These are phyloP conservation scores for Coregonus ussuriensis DNA, from an alignment of 2,797 vertebrate genomes.

Conservation along the genomic window DNA sequence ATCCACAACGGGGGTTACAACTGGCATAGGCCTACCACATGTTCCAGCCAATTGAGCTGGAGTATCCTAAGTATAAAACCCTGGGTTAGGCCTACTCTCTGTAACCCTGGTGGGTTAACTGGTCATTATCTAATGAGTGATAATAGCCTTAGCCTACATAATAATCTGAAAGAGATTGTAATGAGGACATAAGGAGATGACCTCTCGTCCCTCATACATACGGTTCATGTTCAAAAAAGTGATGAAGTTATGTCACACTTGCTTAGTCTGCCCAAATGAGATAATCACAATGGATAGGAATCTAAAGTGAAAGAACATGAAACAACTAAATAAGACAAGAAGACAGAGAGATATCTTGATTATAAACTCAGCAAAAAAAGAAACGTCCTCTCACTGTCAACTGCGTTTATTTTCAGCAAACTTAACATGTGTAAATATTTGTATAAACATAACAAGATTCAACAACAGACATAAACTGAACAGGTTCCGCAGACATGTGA, in stretches of 20 bases:
- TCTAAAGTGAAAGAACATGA: not conserved
- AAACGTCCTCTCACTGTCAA: too few species aligned
- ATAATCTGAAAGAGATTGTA: not conserved
- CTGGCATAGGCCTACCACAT: not conserved
- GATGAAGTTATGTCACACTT: not conserved
- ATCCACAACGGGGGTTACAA: not conserved
- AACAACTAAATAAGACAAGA: not conserved
- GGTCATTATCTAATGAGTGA: not conserved
- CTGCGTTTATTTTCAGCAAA: too few species aligned
- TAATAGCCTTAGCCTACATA: not conserved
- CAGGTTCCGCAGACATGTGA: too few species aligned
- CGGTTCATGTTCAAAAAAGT: not conserved
- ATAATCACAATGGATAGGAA: not conserved
- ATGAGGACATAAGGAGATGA: not conserved
- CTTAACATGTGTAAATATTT: too few species aligned
- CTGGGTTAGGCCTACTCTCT: not conserved
- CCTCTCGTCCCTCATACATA: not conserved
- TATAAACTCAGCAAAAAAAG: not conserved
- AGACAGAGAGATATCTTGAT: not conserved
- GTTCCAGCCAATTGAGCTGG: not conserved
- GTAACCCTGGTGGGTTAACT: not conserved
- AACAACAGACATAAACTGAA: too few species aligned
- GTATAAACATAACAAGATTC: too few species aligned
- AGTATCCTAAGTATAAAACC: not conserved
- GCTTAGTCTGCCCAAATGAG: not conserved